phyloP scores from a whole-genome alignment of 2,797 vertebrate genomes.

The Sus cebifrons region DNA sequence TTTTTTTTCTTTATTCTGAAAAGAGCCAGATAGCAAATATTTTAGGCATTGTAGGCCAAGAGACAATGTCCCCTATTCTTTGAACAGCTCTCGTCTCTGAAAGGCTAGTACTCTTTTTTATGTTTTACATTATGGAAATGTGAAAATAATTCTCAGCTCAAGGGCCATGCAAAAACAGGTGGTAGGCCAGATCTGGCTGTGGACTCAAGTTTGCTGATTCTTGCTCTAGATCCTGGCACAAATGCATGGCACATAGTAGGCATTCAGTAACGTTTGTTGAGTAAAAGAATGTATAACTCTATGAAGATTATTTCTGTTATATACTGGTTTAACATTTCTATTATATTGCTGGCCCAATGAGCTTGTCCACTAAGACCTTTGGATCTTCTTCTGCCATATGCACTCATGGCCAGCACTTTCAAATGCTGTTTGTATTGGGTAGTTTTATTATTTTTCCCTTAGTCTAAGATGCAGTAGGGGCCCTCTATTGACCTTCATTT shows the following conservation, averaged over 20 bases:
- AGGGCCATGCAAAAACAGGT: neutral
- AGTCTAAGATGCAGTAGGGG: neutral
- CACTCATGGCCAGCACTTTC: neutral
- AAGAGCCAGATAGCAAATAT: slow-evolving; percentile 34
- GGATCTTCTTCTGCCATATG: neutral
- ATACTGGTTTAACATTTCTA: neutral
- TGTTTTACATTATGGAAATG: slow-evolving; percentile 43
- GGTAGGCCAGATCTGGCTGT: neutral
- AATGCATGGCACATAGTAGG: neutral
- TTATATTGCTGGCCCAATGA: neutral
- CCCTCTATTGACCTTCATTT: neutral
- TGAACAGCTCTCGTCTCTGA: neutral
- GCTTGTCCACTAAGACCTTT: neutral
- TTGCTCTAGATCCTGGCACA: neutral
- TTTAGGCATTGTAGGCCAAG: neutral
- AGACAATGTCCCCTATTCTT: neutral
- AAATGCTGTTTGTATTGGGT: neutral
- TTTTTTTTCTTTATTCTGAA: neutral
- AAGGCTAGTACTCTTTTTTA: slow-evolving; percentile 1
- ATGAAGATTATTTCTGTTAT: slow-evolving; percentile 20
- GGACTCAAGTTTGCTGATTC: neutral
- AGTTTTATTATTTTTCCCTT: neutral
- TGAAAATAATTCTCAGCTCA: slow-evolving; percentile 8
- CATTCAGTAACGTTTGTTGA: neutral
- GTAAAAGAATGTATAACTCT: neutral